Percentiles rank a stretch among this genome's conserved stretches.
Conservation (phyloP, 1,140 invertebrate species). For the Aphaenogaster ashmeadi region DNA sequence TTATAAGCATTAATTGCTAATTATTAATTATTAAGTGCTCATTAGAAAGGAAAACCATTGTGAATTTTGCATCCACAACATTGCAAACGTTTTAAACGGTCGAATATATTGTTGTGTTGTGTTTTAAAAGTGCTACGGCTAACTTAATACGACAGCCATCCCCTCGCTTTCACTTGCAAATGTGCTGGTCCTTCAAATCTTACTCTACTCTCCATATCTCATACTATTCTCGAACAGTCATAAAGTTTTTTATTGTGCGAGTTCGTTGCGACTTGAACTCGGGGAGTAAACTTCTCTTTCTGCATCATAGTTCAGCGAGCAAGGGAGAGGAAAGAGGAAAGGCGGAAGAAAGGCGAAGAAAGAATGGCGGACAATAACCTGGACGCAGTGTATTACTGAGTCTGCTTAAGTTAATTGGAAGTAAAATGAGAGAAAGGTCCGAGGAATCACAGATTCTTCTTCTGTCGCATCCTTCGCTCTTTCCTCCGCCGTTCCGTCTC, state of each 20-base stretch:
- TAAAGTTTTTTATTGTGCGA: not conserved
- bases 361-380: conserved; percentile 60
- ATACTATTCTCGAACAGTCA: not conserved
- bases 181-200: too few relatives aligned
- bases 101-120: too few relatives aligned
- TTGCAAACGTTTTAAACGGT: too few relatives aligned
- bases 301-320: conserved; percentile 38
- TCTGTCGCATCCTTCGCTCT: conserved; percentile 44
- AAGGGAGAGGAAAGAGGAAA: conserved; percentile 31
- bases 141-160: too few relatives aligned
- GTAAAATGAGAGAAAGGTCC: conserved; percentile 73
- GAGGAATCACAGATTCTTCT: conserved; percentile 69
- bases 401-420: conserved; percentile 80
- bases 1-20: too few relatives aligned
- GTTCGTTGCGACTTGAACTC: conserved; percentile 9
- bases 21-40: too few relatives aligned
- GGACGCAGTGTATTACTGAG: conserved; percentile 68
- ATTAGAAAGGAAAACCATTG: too few relatives aligned
- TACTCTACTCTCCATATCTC: too few relatives aligned
- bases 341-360: conserved; percentile 53
- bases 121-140: too few relatives aligned
- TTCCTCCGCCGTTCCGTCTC: conserved; percentile 24
- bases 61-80: too few relatives aligned
- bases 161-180: too few relatives aligned
- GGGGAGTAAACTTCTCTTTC: conserved; percentile 8